phyloP scores from a whole-genome alignment of 2,888 invertebrate species.

The Diarsia brunnea region DNA sequence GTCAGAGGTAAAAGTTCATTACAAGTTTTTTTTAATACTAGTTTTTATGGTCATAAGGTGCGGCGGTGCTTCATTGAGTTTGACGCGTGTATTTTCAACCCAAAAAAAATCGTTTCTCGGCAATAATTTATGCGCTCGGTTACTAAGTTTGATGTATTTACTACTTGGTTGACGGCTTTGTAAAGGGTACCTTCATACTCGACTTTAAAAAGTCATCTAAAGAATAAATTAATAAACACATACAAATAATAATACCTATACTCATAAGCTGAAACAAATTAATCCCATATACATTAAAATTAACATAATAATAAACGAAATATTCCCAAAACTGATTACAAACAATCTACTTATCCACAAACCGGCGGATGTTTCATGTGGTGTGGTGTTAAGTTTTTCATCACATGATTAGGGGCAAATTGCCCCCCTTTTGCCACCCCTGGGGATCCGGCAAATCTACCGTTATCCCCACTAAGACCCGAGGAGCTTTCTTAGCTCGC shows the following conservation, averaged over 20 bases:
- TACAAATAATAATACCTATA: background rate
- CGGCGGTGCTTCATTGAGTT: too few relatives aligned
- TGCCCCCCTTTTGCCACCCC: conserved; percentile 69
- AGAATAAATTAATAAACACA: conserved; percentile 14
- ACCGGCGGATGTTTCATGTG: conserved; percentile 66
- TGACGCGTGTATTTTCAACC: too few relatives aligned
- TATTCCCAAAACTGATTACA: conserved; percentile 72
- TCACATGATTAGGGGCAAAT: conserved; percentile 88
- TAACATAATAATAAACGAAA: conserved; percentile 67
- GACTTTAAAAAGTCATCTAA: background rate
- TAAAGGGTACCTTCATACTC: too few relatives aligned
- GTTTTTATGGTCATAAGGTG: too few relatives aligned
- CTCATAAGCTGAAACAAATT: conserved; percentile 30
- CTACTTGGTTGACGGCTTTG: too few relatives aligned
- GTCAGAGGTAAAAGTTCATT: too few relatives aligned
- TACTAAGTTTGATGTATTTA: too few relatives aligned
- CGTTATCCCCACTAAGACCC: conserved; percentile 81
- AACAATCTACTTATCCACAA: conserved; percentile 54
- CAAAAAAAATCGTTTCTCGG: too few relatives aligned
- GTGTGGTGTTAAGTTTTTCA: conserved; percentile 87
- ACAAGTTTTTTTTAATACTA: too few relatives aligned
- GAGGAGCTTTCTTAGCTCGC: conserved; percentile 73
- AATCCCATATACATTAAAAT: conserved; percentile 63
- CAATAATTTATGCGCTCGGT: too few relatives aligned
- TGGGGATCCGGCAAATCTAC: conserved; percentile 82